These are phyloP conservation scores for Cephus sareptanus DNA, from an alignment of 2,888 invertebrate species.

Conservation along the genomic window DNA sequence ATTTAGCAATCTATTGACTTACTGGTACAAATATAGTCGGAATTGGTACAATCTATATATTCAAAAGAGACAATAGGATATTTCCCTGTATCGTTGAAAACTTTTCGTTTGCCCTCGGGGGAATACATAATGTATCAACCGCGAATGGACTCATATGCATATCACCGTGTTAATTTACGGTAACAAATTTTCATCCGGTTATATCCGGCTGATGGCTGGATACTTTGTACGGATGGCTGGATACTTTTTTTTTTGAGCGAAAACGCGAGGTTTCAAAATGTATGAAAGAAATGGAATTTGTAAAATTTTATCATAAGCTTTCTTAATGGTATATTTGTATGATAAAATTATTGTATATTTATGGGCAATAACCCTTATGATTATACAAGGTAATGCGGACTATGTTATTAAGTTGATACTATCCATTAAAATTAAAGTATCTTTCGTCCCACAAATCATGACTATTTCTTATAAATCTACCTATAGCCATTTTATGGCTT, in stretches of 20 bases:
- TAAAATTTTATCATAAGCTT: background rate
- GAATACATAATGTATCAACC: background rate
- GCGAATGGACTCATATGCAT: background rate
- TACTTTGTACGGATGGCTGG: background rate
- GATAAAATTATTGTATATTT: background rate
- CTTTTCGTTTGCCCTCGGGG: background rate
- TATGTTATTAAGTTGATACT: conserved; percentile 19
- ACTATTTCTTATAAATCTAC: background rate
- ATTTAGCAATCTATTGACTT: background rate
- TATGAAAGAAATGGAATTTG: background rate
- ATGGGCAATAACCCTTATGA: background rate
- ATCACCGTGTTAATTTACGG: background rate
- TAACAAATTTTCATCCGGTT: background rate
- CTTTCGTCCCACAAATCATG: background rate
- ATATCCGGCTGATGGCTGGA: background rate
- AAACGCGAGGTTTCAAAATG: background rate
- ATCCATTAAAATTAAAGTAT: conserved; percentile 22
- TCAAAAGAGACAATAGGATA: background rate
- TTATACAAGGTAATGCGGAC: background rate
- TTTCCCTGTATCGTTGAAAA: background rate
- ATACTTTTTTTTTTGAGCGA: background rate
- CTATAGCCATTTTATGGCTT: background rate
- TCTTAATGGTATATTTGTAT: background rate
- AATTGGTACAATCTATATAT: background rate
- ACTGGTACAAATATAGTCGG: background rate